phyloP scores from a whole-genome alignment of 2,113 vertebrate genomes.

The Thomomys bottae region DNA sequence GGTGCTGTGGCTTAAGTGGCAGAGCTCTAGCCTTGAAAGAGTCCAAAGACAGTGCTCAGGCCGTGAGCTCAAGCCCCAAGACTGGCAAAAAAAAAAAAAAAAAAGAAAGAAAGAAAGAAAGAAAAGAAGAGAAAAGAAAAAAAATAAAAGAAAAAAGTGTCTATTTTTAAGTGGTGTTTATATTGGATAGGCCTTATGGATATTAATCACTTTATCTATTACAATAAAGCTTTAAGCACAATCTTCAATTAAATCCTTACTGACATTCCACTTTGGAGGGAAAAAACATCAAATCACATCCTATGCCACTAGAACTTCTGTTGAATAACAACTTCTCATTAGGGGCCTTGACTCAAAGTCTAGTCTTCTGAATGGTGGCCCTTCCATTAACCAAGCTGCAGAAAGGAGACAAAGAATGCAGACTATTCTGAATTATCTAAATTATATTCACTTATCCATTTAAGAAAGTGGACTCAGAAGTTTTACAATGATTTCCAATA shows the following conservation, averaged over 20 bases:
- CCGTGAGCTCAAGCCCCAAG: too few species aligned
- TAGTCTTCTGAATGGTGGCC: background rate
- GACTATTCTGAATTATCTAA: background rate
- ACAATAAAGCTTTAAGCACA: conserved; percentile 12
- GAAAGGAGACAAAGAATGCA: background rate
- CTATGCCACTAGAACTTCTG: background rate
- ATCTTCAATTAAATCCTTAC: conserved; percentile 22
- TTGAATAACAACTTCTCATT: background rate
- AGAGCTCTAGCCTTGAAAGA: too few species aligned
- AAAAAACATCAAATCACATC: background rate
- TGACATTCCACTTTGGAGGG: background rate
- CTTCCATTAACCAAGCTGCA: background rate
- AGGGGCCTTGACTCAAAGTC: background rate
- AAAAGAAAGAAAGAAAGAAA: too few species aligned
- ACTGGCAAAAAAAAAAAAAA: too few species aligned
- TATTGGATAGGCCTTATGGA: background rate
- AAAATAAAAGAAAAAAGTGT: conserved; percentile 46
- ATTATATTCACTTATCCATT: conserved; percentile 17
- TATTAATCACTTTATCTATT: conserved; percentile 16
- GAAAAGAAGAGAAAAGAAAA: too few species aligned
- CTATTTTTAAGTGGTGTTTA: background rate
- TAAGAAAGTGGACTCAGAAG: background rate
- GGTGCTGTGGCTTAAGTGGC: too few species aligned
- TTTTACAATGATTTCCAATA: conserved; percentile 47
- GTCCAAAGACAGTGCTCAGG: too few species aligned